These are phyloP conservation scores for Muntiacus muntjak DNA, from an alignment of 2,113 vertebrate species.

Conservation along the genomic window DNA sequence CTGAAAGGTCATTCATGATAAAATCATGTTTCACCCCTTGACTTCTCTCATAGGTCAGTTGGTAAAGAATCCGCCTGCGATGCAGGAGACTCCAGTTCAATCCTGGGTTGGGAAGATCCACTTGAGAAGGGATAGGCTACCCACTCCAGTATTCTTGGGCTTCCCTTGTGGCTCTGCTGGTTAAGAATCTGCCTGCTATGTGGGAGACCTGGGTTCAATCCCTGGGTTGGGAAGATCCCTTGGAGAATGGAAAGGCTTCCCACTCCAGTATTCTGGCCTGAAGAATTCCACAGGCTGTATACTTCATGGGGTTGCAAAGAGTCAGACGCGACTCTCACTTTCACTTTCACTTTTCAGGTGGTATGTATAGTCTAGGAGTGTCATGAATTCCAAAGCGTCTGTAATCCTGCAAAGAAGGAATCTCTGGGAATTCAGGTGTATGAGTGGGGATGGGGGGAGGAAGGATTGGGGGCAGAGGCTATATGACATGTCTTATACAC, in stretches of 20 bases:
- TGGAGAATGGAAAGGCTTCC: neutral
- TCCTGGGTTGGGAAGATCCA: neutral
- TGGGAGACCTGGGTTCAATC: neutral
- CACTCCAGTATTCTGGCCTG: neutral
- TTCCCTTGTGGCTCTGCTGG: too few species aligned
- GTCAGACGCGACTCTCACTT: neutral
- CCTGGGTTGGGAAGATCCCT: neutral
- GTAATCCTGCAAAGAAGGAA: neutral
- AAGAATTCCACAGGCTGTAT: neutral
- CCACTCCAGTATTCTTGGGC: neutral
- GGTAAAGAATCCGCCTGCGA: neutral
- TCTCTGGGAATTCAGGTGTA: neutral
- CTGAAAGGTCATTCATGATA: too few species aligned
- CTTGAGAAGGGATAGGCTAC: neutral
- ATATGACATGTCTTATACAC: rapidly evolving
- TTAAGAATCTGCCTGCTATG: neutral
- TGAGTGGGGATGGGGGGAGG: neutral
- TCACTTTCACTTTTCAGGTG: neutral
- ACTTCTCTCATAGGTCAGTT: too few species aligned
- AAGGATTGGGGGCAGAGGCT: neutral
- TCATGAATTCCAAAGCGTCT: neutral
- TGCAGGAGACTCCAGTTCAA: neutral
- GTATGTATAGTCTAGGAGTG: neutral
- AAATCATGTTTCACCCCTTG: too few species aligned
- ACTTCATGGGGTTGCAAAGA: rapidly evolving